phyloP scores from a whole-genome alignment of 37 sponge, comb jelly and placozoan genomes.

The Agelas oroides region DNA sequence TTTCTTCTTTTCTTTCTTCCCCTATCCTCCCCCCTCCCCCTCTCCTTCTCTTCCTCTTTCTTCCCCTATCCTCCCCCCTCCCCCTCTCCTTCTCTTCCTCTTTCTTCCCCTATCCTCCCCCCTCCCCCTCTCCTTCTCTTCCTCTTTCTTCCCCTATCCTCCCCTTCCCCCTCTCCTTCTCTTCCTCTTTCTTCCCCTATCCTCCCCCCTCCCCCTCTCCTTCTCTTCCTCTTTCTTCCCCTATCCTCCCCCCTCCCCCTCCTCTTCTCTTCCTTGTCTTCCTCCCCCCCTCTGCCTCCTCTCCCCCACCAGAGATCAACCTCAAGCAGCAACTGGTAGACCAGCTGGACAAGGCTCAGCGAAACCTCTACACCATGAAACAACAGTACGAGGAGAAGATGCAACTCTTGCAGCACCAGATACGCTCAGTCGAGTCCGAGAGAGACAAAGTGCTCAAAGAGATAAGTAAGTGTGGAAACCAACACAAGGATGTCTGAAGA shows the following conservation, averaged over 20 bases:
- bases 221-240: too few relatives aligned
- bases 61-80: background rate
- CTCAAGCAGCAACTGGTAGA: conserved; percentile 95
- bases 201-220: background rate
- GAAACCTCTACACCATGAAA: conserved; percentile 80
- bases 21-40: background rate
- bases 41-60: background rate
- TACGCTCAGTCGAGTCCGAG: conserved; percentile 70
- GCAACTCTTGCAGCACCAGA: conserved; percentile 76
- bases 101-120: background rate
- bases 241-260: background rate
- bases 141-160: background rate
- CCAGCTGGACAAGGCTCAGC: conserved; percentile 89
- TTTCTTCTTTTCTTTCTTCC: conserved; percentile 1
- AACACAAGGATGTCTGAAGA: background rate
- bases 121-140: background rate
- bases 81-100: background rate
- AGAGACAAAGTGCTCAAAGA: conserved; percentile 88
- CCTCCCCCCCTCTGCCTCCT: background rate
- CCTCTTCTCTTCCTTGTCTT: background rate
- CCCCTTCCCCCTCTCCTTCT: background rate
- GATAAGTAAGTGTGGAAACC: conserved; percentile 68
- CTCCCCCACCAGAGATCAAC: conserved; percentile 75
- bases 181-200: background rate
- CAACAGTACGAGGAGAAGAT: conserved; percentile 96